Evolutionary conservation across 1,140 invertebrate species (phyloP).

Genomic region (Akabosia matsudoensis): DNA sequence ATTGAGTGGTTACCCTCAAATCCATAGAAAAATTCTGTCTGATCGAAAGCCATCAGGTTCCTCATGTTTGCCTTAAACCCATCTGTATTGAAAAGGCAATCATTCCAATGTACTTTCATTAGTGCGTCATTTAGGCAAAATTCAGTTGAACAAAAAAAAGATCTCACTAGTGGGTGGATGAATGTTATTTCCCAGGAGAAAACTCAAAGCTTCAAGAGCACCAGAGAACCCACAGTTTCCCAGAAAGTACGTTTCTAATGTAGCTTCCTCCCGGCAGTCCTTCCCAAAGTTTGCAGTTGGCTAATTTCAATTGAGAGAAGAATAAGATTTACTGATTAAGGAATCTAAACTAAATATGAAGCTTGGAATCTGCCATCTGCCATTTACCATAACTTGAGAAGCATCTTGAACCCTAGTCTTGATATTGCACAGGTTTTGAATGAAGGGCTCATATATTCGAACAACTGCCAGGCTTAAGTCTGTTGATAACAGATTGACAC

Average conservation of each 20-base stretch:
- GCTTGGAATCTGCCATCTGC: neutral
- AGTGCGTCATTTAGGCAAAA: neutral
- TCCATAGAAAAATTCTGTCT: slow-evolving; percentile 40
- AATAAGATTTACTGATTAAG: neutral
- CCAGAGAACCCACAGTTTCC: slow-evolving; percentile 45
- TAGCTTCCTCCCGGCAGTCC: slow-evolving; percentile 26
- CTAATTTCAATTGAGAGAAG: slow-evolving; percentile 3
- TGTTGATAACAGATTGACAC: slow-evolving; percentile 10
- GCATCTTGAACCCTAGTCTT: slow-evolving; percentile 42
- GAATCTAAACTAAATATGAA: neutral
- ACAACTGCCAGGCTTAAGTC: slow-evolving; percentile 39
- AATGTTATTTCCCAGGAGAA: slow-evolving; percentile 32
- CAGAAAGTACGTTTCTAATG: slow-evolving; percentile 32
- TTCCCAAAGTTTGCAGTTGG: slow-evolving; percentile 28
- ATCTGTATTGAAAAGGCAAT: neutral
- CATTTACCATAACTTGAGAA: slow-evolving; percentile 32
- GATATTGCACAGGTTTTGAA: slow-evolving; percentile 36
- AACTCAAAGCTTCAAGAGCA: slow-evolving; percentile 38
- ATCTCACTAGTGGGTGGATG: slow-evolving; percentile 29
- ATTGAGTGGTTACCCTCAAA: slow-evolving; percentile 20
- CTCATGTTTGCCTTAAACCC: neutral
- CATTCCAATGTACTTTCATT: neutral
- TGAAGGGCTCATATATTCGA: slow-evolving; percentile 39
- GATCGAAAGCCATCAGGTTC: slow-evolving; percentile 37
- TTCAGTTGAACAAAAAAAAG: neutral